phyloP scores from a whole-genome alignment of 2,888 invertebrate species.

The Ophraella communa region DNA sequence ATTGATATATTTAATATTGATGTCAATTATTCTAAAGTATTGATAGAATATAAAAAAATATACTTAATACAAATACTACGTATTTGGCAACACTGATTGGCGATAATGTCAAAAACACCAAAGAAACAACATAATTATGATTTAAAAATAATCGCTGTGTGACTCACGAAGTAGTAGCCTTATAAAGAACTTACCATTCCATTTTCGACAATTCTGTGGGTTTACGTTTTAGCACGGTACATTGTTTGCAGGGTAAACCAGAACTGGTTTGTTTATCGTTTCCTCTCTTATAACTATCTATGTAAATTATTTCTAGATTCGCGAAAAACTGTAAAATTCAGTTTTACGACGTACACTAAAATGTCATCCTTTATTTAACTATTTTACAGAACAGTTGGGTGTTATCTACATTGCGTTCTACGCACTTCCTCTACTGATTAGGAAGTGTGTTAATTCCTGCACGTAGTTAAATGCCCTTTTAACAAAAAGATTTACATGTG shows the following conservation, averaged over 20 bases:
- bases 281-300: slow-evolving; percentile 1
- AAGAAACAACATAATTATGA: slow-evolving; percentile 29
- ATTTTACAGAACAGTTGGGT: too few species aligned
- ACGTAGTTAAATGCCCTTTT: too few species aligned
- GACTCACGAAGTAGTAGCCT: slow-evolving; percentile 32
- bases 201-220: slow-evolving; percentile 46
- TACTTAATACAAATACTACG: too few species aligned
- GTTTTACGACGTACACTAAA: too few species aligned
- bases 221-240: slow-evolving; percentile 34
- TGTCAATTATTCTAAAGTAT: too few species aligned
- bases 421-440: too few species aligned
- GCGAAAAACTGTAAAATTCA: not conserved
- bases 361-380: too few species aligned
- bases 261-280: slow-evolving; percentile 1
- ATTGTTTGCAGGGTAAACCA: slow-evolving; percentile 22
- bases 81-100: slow-evolving; percentile 12
- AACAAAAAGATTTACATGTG: too few species aligned
- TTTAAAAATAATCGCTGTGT: slow-evolving; percentile 39
- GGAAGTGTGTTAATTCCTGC: too few species aligned
- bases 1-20: too few species aligned
- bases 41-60: too few species aligned
- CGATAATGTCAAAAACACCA: slow-evolving; percentile 26
- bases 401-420: too few species aligned
- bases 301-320: not conserved
- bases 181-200: slow-evolving; percentile 46